These are phyloP conservation scores for Podarcis lilfordi DNA, from an alignment of 2,797 vertebrate genomes.

Conservation along the genomic window DNA sequence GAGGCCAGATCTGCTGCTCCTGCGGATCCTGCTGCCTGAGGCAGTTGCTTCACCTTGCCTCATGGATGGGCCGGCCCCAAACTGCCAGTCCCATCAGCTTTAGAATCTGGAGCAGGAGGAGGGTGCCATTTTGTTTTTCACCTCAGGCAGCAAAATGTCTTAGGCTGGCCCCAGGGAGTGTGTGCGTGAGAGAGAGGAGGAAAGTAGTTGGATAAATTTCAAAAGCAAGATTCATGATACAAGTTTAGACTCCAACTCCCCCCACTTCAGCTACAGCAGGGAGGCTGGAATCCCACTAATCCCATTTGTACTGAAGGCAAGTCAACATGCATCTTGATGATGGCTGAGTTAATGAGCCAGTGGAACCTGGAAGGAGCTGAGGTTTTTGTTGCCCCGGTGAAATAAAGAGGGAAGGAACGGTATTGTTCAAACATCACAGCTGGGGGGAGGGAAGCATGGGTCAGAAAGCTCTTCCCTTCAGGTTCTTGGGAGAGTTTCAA, in stretches of 20 bases:
- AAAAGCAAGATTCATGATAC: neutral
- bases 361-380: rapidly evolving
- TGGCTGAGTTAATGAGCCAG: neutral
- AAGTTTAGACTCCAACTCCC: neutral
- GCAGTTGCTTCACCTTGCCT: no score
- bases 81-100: no score
- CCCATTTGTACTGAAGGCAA: neutral
- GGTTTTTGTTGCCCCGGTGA: neutral
- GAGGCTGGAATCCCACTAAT: slow-evolving; percentile 17
- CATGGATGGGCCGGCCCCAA: no score
- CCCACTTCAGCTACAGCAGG: neutral
- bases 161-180: neutral
- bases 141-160: neutral
- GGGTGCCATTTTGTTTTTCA: no score
- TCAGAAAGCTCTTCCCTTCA: neutral
- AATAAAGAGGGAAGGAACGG: neutral
- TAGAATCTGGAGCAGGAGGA: no score
- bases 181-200: neutral
- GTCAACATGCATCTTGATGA: neutral
- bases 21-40: no score
- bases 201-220: neutral
- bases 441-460: no score
- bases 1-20: no score
- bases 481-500: neutral
- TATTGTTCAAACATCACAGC: neutral